Base-by-base conservation (phyloP, 1,140 invertebrate species). In the Anoplolepis gracilipes region DNA sequence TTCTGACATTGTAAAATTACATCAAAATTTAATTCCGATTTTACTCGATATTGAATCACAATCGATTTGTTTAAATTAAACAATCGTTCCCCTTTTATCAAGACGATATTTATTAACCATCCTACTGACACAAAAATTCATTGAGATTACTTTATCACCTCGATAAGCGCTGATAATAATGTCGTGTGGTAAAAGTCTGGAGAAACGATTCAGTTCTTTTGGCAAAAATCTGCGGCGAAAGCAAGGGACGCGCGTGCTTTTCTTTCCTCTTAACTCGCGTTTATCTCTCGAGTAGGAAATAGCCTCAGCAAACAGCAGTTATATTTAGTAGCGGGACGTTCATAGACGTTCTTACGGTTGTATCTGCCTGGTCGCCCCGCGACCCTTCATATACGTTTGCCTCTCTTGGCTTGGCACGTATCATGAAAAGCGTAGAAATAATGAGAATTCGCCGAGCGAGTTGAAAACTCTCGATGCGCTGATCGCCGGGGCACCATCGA, bases 221-320 rank as follows among this genome's bases (percentile, higher is more conserved):
- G 11, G 22, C 46, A 16, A 46, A 57, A 2, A 19, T 75, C 11
- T 19, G 10, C 46, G 25, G 7, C n/a, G 33, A 76, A 33, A 59
- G 39, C 22, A 8, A 69, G 46, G 53, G 16, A 53, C 16, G 36
- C 62, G 16, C 62, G 59, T 3, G 49, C 64, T 64, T 77, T 73
- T 77, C 72, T 72, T 13, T 36, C 19, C 55, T 85, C 49, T 90
- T 57, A 25, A 78, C 76, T 84, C 16, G 30, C 28, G 53, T 88
- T 85, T 88, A 85, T 90, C 64, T 90, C 64, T 85, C 59, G 78
- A 82, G 81, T 88, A 89, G 81, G 88, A 89, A 90, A 91, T 91
- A 88, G 85, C 84, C 69, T 19, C 62, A 30, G 76, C 79, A 85
- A 57, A 85, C 81, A 69, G 85, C 46, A 42, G 79, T 89, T 89